A percentile compares a stretch with the other conserved stretches of the same genome.
Evolutionary conservation across 2,797 vertebrate species (phyloP).

Genomic region (Alcedo atthis): DNA sequence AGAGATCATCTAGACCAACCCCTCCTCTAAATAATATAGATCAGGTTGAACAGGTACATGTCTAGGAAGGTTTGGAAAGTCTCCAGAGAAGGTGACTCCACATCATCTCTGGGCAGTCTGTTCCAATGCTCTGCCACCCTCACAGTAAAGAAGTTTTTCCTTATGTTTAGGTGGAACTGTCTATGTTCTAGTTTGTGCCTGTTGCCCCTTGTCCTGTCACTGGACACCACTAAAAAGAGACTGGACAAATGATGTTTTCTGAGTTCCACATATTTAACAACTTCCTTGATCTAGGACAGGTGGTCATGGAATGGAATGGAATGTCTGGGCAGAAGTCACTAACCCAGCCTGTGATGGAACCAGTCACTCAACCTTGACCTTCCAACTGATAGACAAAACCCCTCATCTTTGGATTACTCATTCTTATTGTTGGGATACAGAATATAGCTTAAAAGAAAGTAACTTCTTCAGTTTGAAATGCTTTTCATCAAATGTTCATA

Average conservation of each 20-base stretch:
- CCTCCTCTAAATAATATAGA: neutral
- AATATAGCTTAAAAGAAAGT: neutral
- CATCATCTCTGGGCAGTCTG: neutral
- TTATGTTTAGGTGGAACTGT: neutral
- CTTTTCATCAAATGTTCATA: neutral
- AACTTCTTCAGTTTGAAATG: neutral
- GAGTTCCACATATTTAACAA: neutral
- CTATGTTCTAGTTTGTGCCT: neutral
- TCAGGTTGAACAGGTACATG: neutral
- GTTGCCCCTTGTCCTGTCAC: neutral
- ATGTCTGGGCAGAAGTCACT: neutral
- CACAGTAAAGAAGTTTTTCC: neutral
- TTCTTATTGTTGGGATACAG: neutral
- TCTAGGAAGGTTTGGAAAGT: neutral
- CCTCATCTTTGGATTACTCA: neutral
- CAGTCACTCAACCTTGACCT: rapidly evolving
- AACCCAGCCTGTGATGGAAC: neutral
- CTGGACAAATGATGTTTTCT: neutral
- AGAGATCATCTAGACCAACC: neutral
- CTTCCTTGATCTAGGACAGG: neutral
- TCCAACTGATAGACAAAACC: neutral
- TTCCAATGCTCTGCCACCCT: neutral
- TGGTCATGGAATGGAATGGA: neutral
- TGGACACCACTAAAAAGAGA: neutral
- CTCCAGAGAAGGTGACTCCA: neutral